A percentile compares a stretch with the other conserved stretches of the same genome.
phyloP scores from a whole-genome alignment of 2,888 invertebrate genomes.

The Melanophora roralis region DNA sequence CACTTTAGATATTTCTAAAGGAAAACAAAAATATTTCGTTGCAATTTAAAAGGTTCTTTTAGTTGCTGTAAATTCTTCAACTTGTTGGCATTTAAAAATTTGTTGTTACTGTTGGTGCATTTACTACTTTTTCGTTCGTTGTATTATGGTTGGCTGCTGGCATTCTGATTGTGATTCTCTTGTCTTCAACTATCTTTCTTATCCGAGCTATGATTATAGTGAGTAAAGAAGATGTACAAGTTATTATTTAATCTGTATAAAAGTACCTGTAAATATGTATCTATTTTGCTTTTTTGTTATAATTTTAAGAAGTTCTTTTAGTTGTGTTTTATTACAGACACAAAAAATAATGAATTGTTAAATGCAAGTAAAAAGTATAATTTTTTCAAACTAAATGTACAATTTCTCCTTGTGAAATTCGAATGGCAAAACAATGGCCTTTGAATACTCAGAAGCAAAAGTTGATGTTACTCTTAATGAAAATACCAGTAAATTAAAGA shows the following conservation, averaged over 20 bases:
- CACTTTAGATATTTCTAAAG: background rate
- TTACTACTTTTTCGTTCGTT: conserved; percentile 58
- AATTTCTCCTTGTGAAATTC: conserved; percentile 37
- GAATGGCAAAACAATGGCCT: conserved; percentile 51
- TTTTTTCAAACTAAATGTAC: conserved; percentile 39
- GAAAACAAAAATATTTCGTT: conserved; percentile 35
- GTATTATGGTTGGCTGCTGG: conserved; percentile 65
- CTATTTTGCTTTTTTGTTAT: background rate
- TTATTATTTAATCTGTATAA: conserved; percentile 12
- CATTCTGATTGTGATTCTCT: conserved; percentile 51
- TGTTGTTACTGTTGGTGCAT: background rate
- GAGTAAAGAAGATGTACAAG: conserved; percentile 3
- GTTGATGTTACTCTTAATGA: no score
- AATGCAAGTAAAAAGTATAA: conserved; percentile 30
- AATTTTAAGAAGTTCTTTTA: background rate
- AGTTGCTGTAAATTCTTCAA: conserved; percentile 32
- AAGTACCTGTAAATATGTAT: conserved; percentile 37
- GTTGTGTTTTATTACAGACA: conserved; percentile 9
- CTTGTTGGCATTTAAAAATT: conserved; percentile 43
- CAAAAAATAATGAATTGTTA: background rate
- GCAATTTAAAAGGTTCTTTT: conserved; percentile 27
- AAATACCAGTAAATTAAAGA: no score
- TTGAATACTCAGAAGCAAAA: conserved; percentile 43
- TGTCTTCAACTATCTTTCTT: conserved; percentile 1
- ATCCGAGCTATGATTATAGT: conserved; percentile 16